phyloP scores from a whole-genome alignment of 23 tunicate species.

The Ciona savignyi region DNA sequence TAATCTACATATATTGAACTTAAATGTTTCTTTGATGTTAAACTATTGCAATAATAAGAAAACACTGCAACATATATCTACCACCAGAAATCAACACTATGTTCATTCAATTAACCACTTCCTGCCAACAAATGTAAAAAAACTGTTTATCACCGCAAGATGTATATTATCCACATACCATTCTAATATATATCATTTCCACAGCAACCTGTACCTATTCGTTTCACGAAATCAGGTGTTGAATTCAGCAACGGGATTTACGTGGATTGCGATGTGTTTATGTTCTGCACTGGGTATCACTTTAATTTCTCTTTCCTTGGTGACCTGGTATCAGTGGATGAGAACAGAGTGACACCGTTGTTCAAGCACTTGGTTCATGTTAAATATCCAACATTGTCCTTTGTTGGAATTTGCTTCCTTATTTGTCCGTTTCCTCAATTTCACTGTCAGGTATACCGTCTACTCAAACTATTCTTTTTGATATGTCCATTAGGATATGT shows the following conservation, averaged over 20 bases:
- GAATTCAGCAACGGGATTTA: background rate
- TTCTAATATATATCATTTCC: no score
- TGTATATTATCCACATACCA: no score
- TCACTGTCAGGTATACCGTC: background rate
- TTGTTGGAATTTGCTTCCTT: background rate
- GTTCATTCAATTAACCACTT: no score
- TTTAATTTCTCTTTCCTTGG: background rate
- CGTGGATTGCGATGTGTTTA: background rate
- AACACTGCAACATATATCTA: no score
- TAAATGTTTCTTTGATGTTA: no score
- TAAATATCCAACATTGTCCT: background rate
- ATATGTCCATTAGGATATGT: background rate
- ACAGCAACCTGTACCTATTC: no score
- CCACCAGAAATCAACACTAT: no score
- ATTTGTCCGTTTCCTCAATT: conserved; percentile 1
- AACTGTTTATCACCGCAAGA: no score
- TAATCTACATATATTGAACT: no score
- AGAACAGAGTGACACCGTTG: background rate
- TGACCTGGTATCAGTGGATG: background rate
- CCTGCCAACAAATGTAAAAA: no score
- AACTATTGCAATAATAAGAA: no score
- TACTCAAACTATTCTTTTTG: background rate
- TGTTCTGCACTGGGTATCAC: background rate
- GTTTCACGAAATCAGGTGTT: background rate
- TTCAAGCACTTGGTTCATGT: background rate